Conservation (phyloP, 2,113 vertebrate genomes). For the Lamprologus ornatipinnis region DNA sequence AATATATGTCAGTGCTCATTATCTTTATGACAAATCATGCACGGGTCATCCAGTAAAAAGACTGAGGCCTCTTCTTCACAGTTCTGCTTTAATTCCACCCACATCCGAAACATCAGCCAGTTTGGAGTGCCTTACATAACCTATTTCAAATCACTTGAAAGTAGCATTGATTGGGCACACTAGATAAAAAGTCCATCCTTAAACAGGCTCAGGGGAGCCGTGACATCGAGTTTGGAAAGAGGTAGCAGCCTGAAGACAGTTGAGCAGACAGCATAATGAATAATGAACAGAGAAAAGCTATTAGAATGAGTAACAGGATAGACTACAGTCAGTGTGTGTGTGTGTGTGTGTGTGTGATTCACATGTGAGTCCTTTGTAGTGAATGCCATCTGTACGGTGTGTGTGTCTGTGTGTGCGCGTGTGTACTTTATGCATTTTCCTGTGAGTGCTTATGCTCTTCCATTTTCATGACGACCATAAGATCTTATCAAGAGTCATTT, state of each 20-base stretch:
- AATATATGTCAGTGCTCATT: not conserved
- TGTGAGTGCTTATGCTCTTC: not conserved
- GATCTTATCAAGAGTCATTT: not conserved
- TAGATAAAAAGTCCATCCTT: slow-evolving; percentile 28
- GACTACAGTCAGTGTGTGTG: not conserved
- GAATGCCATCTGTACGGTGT: not conserved
- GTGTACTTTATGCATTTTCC: not conserved
- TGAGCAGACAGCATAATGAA: slow-evolving; percentile 12
- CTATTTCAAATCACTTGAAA: slow-evolving; percentile 12
- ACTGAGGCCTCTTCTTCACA: not conserved
- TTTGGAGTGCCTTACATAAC: not conserved
- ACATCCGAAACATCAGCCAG: not conserved
- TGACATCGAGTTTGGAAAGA: not conserved
- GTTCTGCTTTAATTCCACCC: not conserved
- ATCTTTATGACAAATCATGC: not conserved
- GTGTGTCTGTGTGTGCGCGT: not conserved
- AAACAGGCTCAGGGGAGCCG: slow-evolving; percentile 17
- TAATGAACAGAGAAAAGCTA: not conserved
- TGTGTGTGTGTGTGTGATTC: not conserved
- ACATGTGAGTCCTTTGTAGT: not conserved
- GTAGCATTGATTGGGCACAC: slow-evolving; percentile 32
- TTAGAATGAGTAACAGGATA: slow-evolving; percentile 1
- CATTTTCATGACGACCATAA: not conserved
- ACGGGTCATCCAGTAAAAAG: not conserved
- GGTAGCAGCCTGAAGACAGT: not conserved